Percentiles rank a stretch among this genome's conserved stretches.
Conservation (phyloP, 1,140 invertebrate genomes). For the Leptinotarsa undecemlineata region DNA sequence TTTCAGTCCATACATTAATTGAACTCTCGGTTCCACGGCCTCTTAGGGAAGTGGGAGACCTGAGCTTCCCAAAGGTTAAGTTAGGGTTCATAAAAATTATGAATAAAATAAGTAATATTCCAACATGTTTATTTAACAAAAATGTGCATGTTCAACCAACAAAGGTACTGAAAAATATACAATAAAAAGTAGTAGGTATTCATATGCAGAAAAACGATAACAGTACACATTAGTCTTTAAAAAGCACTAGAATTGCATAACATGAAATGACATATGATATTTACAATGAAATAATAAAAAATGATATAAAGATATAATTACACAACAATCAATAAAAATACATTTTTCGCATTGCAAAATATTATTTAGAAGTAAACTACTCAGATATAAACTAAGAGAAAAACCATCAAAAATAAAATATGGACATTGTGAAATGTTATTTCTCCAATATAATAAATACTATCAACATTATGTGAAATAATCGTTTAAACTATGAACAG, state of each 20-base stretch:
- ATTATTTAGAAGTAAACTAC: background rate
- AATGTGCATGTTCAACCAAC: conserved; percentile 29
- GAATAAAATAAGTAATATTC: background rate
- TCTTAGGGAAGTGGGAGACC: no score
- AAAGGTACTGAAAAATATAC: conserved; percentile 30
- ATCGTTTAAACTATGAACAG: no score
- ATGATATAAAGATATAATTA: conserved; percentile 22
- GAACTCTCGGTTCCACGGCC: no score
- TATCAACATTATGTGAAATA: no score
- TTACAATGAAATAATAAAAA: conserved; percentile 28
- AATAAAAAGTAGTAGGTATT: conserved; percentile 12
- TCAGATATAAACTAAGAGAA: background rate
- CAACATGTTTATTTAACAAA: conserved; percentile 32
- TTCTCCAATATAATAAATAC: no score
- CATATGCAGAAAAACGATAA: conserved; percentile 16
- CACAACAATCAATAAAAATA: conserved; percentile 32
- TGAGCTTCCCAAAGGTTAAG: no score
- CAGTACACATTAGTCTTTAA: conserved; percentile 27
- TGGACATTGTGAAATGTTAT: no score
- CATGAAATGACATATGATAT: conserved; percentile 23
- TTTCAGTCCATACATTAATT: no score
- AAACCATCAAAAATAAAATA: no score
- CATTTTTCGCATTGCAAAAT: conserved; percentile 14
- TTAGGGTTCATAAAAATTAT: no score
- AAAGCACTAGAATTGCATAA: conserved; percentile 29